phyloP scores from a whole-genome alignment of 2,113 vertebrate species.

The Chaenogobius annularis region DNA sequence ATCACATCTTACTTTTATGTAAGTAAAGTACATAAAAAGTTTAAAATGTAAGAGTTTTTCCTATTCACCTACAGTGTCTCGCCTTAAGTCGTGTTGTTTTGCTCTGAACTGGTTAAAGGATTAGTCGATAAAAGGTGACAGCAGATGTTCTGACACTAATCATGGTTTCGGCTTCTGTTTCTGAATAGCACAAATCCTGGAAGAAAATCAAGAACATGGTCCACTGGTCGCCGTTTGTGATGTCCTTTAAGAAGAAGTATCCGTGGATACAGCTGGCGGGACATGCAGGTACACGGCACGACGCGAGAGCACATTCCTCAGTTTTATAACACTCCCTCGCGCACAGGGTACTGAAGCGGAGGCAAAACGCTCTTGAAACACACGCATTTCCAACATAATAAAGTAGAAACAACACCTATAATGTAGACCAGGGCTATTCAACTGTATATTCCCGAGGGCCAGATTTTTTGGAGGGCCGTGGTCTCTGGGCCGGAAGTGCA shows the following conservation, averaged over 20 bases:
- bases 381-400: background rate
- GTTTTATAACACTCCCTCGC: background rate
- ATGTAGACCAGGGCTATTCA: background rate
- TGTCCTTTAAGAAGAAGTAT: slow-evolving; percentile 99
- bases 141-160: background rate
- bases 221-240: slow-evolving; percentile 97
- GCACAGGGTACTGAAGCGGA: background rate
- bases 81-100: background rate
- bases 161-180: slow-evolving; percentile 8
- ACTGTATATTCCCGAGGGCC: too few relatives aligned
- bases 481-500: too few relatives aligned
- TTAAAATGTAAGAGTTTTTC: too few relatives aligned
- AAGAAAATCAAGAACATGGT: slow-evolving; percentile 99
- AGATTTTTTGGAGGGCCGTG: too few relatives aligned
- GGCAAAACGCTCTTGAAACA: background rate
- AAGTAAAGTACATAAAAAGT: too few relatives aligned
- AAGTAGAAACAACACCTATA: background rate
- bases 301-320: background rate
- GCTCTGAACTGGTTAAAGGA: background rate
- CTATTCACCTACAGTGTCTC: too few relatives aligned
- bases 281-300: slow-evolving; percentile 84
- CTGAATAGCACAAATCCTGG: slow-evolving; percentile 93
- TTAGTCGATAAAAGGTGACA: background rate
- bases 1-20: too few relatives aligned
- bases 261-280: slow-evolving; percentile 98